Evolutionary conservation across 2,797 vertebrate genomes (phyloP), one percentile per base, ranked within the genome.

Genomic region (Danio jaintianensis): DNA sequence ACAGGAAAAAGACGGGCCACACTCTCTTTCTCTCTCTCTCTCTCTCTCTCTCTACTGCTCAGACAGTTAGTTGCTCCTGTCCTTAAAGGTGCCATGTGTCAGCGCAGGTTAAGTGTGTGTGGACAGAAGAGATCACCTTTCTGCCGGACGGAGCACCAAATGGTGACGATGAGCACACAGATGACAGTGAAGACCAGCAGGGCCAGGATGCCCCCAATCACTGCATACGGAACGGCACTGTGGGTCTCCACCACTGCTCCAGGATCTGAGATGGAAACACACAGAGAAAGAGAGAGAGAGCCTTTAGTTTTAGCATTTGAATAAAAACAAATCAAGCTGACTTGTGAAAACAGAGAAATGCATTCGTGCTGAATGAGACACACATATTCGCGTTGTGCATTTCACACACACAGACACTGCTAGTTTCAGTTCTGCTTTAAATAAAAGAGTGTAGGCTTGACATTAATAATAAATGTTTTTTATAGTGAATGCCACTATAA

Each of bases 71-170:
- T 62, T 38, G 12, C 7, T 62, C 12, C 7, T 29, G 40, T 43
- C 52, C 16, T 48, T 1, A 43, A 61, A 38, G 22, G 76, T 38
- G 5, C 64, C 43, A 59, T 53, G 40, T 47, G 50, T 68, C 63
- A 53, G 15, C 38, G 10, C 20, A 43, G 55, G 53, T 47, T 55
- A 29, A 81, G 66, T 62, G 67, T 48, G 64, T 42, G 42, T 53
- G 69, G 8, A 18, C 47, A 52, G 52, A 40, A 63, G 64, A 69
- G 47, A 75, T 94, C 90, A 97, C 96, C 96, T 95, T 97, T 97
- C 91, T 97, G 96, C 82, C 96, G 93, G 66, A 97, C 95, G 0
- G 96, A 96, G 92, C 95, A 96, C 96, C 96, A 97, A 86, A 97
- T 95, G 93, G 96, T 96, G 90, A 96, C 90, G 66, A 96, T 96